A percentile compares a stretch with the other conserved stretches of the same genome.
Conservation (phyloP, 2,113 vertebrate species). For the Arenaria interpres region DNA sequence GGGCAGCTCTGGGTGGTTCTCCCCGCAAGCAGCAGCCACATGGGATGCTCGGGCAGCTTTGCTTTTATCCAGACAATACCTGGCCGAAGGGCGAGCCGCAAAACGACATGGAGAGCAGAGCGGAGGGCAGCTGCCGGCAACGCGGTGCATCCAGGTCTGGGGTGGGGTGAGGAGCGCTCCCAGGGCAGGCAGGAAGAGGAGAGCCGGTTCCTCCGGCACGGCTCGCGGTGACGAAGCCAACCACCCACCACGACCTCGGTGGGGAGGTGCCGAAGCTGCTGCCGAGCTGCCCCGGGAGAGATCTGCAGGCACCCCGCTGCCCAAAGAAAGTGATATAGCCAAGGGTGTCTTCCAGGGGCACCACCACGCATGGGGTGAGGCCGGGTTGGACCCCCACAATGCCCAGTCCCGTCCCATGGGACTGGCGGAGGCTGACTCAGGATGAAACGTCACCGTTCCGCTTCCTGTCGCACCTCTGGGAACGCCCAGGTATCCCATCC, state of each 20-base stretch:
- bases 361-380: fast-evolving
- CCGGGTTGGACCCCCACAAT: background rate
- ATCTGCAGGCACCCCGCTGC: background rate
- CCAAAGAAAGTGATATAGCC: fast-evolving
- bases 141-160: background rate
- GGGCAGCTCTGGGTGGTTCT: background rate
- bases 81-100: fast-evolving
- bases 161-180: background rate
- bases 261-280: background rate
- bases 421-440: background rate
- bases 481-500: background rate
- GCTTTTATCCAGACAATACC: background rate
- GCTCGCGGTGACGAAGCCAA: background rate
- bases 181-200: background rate
- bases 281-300: fast-evolving
- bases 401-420: background rate
- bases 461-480: slow-evolving; percentile 24
- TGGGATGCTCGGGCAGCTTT: fast-evolving
- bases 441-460: background rate
- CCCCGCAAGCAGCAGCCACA: background rate
- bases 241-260: background rate
- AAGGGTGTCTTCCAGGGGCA: background rate
- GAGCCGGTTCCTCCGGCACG: background rate
- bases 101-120: background rate
- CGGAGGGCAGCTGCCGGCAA: background rate